Evolutionary conservation across 2,797 vertebrate genomes (phyloP).

Genomic region (Sebastes steindachneri): DNA sequence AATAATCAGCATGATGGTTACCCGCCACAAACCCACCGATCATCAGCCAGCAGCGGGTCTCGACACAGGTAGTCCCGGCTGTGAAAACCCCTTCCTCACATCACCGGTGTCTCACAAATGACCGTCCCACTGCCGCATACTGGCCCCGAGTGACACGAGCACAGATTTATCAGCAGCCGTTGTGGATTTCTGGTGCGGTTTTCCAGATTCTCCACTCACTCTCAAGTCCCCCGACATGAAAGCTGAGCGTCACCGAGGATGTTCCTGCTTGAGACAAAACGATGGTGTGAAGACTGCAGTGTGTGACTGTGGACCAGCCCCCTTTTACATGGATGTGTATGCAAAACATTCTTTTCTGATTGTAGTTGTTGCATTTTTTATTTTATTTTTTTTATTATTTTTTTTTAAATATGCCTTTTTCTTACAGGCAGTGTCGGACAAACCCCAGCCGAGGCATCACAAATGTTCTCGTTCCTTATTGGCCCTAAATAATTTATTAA

Average conservation of each 20-base stretch:
- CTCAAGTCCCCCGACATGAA: not conserved
- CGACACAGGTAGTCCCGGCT: not conserved
- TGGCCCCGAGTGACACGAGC: not conserved
- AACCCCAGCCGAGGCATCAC: not conserved
- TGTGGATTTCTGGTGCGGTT: conserved; percentile 9
- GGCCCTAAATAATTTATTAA: not conserved
- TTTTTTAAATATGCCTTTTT: not conserved
- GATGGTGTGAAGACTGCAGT: not conserved
- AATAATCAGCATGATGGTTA: conserved; percentile 6
- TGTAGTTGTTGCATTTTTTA: not conserved
- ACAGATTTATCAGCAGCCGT: conserved; percentile 16
- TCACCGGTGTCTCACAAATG: not conserved
- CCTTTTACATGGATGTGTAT: not conserved
- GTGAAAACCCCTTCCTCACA: not conserved
- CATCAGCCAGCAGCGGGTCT: not conserved
- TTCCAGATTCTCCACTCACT: not conserved
- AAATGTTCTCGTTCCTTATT: not conserved
- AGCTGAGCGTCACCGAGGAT: not conserved
- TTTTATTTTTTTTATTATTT: not conserved
- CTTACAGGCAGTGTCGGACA: not conserved
- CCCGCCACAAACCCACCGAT: not conserved
- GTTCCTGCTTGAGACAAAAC: not conserved
- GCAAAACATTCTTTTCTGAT: not conserved
- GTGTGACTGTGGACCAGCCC: not conserved
- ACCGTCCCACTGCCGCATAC: not conserved